Evolutionary conservation across 2,888 invertebrate species (phyloP).

Genomic region (Hirtodrosophila confusa): DNA sequence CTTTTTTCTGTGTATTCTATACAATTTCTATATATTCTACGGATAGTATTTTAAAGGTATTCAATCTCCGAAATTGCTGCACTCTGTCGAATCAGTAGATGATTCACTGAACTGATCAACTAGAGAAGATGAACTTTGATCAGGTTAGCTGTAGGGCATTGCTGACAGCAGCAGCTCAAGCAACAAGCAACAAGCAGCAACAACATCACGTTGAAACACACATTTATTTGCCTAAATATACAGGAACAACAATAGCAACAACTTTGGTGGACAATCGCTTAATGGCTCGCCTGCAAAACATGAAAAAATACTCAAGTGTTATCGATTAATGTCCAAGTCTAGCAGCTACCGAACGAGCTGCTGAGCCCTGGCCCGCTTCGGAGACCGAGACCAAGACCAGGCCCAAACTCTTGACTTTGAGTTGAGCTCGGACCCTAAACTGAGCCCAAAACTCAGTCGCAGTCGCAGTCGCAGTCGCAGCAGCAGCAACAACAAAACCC

Average conservation of each 20-base stretch:
- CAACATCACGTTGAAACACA: constrained; percentile 48
- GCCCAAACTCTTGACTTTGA: constrained; percentile 14
- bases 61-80: no score
- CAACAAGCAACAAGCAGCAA: constrained; percentile 11
- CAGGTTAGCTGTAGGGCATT: constrained; percentile 19
- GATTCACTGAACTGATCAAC: neutral
- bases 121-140: constrained; percentile 13
- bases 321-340: constrained; percentile 85
- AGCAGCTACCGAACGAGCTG: constrained; percentile 84
- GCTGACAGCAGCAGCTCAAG: constrained; percentile 28
- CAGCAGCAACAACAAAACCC: constrained; percentile 58
- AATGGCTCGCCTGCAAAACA: constrained; percentile 85
- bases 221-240: constrained; percentile 60
- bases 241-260: constrained; percentile 37
- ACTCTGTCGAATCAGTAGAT: no score
- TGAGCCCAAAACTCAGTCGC: constrained; percentile 16
- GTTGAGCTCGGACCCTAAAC: constrained; percentile 24
- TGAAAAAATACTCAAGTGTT: constrained; percentile 85
- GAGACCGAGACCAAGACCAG: constrained; percentile 14
- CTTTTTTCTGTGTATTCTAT: no score
- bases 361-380: no score
- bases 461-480: no score
- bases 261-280: constrained; percentile 83
- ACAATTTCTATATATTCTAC: no score
- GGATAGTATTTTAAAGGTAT: no score